Evolutionary conservation across 53 echinoderm and acorn worm genomes (phyloP).

Genomic region (Mesocentrotus franciscanus): DNA sequence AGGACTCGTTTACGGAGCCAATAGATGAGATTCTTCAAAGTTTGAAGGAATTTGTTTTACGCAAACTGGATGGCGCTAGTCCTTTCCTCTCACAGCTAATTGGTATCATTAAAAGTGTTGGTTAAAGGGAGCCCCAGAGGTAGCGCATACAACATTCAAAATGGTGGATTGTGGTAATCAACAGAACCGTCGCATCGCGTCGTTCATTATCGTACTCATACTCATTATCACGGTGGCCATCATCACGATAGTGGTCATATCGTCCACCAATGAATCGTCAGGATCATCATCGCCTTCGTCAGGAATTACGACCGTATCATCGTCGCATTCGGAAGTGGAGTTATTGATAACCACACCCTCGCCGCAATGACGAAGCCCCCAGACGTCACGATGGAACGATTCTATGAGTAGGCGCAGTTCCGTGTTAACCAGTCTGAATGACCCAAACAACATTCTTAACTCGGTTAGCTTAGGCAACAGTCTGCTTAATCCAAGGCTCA

Average conservation of each 20-base stretch:
- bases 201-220: conserved; percentile 42
- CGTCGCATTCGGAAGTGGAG: not conserved
- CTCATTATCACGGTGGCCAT: conserved; percentile 62
- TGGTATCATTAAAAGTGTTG: not conserved
- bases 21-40: not conserved
- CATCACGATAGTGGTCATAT: conserved; percentile 59
- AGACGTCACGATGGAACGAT: conserved; percentile 43
- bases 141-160: not conserved
- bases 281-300: not conserved
- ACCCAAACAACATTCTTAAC: not conserved
- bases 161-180: conserved; percentile 65
- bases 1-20: not conserved
- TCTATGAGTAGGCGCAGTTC: not conserved
- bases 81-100: not conserved
- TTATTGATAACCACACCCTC: conserved; percentile 39
- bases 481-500: not conserved
- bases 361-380: conserved; percentile 32
- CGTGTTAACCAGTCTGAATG: not conserved
- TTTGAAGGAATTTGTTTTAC: not conserved
- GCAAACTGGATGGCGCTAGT: not conserved
- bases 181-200: conserved; percentile 59
- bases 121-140: not conserved
- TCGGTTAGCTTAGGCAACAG: not conserved
- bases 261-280: conserved; percentile 29
- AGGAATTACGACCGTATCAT: not conserved